Evolutionary conservation across 2,888 invertebrate species (phyloP).

Genomic region (Romanomermis culicivorax): DNA sequence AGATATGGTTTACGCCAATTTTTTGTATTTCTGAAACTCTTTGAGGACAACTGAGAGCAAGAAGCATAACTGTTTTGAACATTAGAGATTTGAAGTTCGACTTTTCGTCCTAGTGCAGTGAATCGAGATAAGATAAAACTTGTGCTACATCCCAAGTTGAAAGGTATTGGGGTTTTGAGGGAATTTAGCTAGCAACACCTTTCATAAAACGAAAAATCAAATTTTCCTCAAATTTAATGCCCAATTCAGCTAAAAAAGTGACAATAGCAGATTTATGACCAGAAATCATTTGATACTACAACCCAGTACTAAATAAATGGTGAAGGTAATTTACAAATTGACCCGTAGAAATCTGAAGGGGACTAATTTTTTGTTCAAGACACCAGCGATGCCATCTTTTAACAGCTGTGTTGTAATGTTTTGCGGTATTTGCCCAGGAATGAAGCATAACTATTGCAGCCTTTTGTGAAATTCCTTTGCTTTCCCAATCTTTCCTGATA

Average conservation of each 20-base stretch:
- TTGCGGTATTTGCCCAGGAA: neutral
- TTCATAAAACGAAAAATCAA: neutral
- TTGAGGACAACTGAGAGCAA: too few species aligned
- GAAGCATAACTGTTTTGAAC: too few species aligned
- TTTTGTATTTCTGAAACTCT: too few species aligned
- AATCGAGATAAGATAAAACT: too few species aligned
- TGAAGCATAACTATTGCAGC: neutral
- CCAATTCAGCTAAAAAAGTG: neutral
- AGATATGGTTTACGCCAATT: too few species aligned
- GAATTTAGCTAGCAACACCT: neutral
- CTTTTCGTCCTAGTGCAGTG: too few species aligned
- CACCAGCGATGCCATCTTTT: neutral
- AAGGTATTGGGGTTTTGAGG: neutral
- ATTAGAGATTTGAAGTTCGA: too few species aligned
- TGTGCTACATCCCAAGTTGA: neutral
- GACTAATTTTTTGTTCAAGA: neutral
- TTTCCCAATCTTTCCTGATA: too few species aligned
- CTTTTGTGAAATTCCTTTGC: too few species aligned
- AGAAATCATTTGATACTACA: neutral
- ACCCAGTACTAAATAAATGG: neutral
- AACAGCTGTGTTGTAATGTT: neutral
- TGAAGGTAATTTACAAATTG: neutral
- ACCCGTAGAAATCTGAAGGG: neutral
- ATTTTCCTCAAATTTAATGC: neutral
- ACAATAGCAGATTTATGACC: neutral